phyloP scores from a whole-genome alignment of 2,113 vertebrate genomes.

The Nibea coibor region DNA sequence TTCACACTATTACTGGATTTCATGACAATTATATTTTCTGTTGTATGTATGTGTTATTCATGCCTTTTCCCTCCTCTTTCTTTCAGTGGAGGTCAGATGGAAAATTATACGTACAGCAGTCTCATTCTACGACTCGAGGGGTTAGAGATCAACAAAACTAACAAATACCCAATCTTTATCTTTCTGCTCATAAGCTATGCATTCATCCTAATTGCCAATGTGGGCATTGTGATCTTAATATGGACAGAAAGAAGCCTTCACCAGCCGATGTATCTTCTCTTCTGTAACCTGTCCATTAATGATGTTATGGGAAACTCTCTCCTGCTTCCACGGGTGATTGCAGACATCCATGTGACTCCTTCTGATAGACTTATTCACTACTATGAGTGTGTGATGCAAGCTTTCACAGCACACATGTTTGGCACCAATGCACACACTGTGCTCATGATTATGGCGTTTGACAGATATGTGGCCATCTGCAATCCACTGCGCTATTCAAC shows the following conservation, averaged over 20 bases:
- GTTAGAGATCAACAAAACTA: slow-evolving; percentile 44
- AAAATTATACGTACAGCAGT: slow-evolving; percentile 38
- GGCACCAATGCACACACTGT: slow-evolving; percentile 63
- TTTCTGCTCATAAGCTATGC: no score
- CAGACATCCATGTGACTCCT: slow-evolving; percentile 51
- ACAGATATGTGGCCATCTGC: slow-evolving; percentile 78
- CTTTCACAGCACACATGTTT: slow-evolving; percentile 68
- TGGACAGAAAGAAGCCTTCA: slow-evolving; percentile 66
- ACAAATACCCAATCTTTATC: neutral
- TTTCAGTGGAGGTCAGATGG: neutral
- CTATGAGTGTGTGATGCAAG: slow-evolving; percentile 58
- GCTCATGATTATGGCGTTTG: slow-evolving; percentile 80
- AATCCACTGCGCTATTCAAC: neutral
- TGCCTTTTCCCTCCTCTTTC: no score
- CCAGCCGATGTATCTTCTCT: slow-evolving; percentile 80
- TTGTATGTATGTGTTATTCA: no score
- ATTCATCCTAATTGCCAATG: no score
- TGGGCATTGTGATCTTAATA: slow-evolving; percentile 58
- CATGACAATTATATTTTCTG: no score
- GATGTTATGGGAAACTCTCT: slow-evolving; percentile 62
- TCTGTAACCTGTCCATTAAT: slow-evolving; percentile 75
- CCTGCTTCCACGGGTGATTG: slow-evolving; percentile 60
- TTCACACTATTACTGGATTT: no score
- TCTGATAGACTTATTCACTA: neutral
- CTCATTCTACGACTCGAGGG: slow-evolving; percentile 64